phyloP scores from a whole-genome alignment of 2,888 invertebrate genomes.

The Zaprionus obscuricornis region DNA sequence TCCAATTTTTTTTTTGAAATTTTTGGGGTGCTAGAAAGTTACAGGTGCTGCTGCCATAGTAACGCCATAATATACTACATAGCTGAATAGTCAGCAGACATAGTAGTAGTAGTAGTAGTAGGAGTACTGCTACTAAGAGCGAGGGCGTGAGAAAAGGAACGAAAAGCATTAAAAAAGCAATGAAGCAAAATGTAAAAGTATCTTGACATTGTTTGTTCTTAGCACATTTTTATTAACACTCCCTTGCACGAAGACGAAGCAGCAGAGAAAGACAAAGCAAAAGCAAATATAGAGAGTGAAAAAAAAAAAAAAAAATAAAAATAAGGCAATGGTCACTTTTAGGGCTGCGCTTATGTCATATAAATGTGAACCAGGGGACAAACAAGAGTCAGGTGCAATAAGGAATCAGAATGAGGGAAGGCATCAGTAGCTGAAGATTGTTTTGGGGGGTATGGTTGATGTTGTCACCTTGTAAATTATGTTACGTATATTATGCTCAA shows the following conservation, averaged over 20 bases:
- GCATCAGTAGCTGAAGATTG: slow-evolving; percentile 2
- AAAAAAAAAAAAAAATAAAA: slow-evolving; percentile 26
- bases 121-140: neutral
- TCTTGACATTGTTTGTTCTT: slow-evolving; percentile 54
- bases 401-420: neutral
- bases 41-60: slow-evolving; percentile 27
- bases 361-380: slow-evolving; percentile 3
- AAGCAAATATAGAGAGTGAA: slow-evolving; percentile 13
- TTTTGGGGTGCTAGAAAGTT: neutral
- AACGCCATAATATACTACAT: slow-evolving; percentile 37
- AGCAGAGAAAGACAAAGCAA: no score
- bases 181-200: slow-evolving; percentile 54
- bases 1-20: slow-evolving; percentile 26
- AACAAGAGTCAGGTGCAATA: neutral
- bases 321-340: slow-evolving; percentile 35
- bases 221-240: slow-evolving; percentile 48
- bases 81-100: slow-evolving; percentile 28
- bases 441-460: slow-evolving; percentile 15
- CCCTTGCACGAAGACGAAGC: no score
- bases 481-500: neutral
- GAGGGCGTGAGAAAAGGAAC: neutral
- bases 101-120: no score
- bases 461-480: neutral
- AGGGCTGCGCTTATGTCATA: no score
- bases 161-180: slow-evolving; percentile 37